Conservation (phyloP, 1,140 invertebrate genomes). For the Phymorhynchus buccinoides region DNA sequence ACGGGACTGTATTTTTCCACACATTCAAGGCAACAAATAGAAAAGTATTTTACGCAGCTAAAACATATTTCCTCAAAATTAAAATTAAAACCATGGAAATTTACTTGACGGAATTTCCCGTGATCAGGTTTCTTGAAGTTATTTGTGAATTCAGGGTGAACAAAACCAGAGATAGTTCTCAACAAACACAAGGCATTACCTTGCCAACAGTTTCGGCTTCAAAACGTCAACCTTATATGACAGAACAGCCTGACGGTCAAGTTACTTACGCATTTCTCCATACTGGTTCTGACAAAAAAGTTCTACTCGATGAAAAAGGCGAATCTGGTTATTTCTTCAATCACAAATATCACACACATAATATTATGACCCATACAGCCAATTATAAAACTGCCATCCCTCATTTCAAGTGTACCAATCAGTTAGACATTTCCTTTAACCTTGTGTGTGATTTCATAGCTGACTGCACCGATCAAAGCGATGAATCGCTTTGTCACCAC, state of each 20-base stretch:
- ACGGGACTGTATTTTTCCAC: neutral
- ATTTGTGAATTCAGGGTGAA: neutral
- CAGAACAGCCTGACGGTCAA: neutral
- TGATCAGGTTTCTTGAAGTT: no score
- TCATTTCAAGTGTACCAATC: neutral
- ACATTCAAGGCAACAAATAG: neutral
- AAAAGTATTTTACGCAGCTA: neutral
- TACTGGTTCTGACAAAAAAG: neutral
- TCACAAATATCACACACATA: no score
- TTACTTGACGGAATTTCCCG: neutral
- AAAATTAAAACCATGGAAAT: no score
- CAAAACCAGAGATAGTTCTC: neutral
- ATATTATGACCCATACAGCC: neutral
- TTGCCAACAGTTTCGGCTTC: neutral
- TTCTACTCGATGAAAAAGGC: neutral
- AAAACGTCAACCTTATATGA: neutral
- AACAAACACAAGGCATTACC: no score
- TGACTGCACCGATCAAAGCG: neutral
- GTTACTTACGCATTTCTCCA: neutral
- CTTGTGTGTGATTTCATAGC: conserved; percentile 21
- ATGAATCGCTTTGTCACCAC: conserved; percentile 14
- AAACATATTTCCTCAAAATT: neutral
- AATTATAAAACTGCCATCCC: neutral
- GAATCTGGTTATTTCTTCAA: no score
- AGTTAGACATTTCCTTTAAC: neutral